Base-by-base conservation (phyloP, 2,797 vertebrate genomes). In the Pseudochirops cupreus region DNA sequence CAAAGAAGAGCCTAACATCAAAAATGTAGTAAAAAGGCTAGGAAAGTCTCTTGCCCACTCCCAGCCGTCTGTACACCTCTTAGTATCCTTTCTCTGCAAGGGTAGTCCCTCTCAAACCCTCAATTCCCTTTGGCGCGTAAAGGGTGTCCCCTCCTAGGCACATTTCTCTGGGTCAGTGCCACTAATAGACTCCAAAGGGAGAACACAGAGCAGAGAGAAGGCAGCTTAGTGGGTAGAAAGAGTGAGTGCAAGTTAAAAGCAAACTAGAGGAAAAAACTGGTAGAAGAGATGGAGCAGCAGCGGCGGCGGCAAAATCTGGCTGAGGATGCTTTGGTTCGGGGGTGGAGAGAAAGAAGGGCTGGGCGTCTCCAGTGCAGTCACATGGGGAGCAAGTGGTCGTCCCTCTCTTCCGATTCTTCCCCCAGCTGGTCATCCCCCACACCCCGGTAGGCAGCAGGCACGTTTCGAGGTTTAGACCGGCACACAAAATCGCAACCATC, bases 401-500 rank as follows among this genome's bases (percentile, higher is more conserved):
- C 99, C 97, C 99, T 98, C 98, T 99, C 99, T 97, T 99, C 99
- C 0, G 99, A 99, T 95, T 99, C 99, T 87, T 99, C 99, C 50
- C 99, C 99, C 91, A 99, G 98, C 95, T 99, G 98, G 90, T 99
- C 99, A 18, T 99, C 98, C 1, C 98, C 97, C 50, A 99, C 99
- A 0, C 99, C 99, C 11, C 99, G 99, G 97, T 99, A 99, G 0
- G 99, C 98, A 0, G 99, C 99, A 4, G 99, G 99, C 0, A 98
- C 98, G 0, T 98, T 99, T 28, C 99, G 99, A 94, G 98, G 99
- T 96, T 98, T 99, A 1, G 99, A 99, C 7, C 99, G 99, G 97
- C 99, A 99, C 58, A 99, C 99, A 95, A 99, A 99, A 98, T 99
- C 99, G 97, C 99, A 99, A 46, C 99, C 99, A 33, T 99, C 99